Base-by-base conservation (phyloP, 2,888 invertebrate genomes). In the Gari tellinella region DNA sequence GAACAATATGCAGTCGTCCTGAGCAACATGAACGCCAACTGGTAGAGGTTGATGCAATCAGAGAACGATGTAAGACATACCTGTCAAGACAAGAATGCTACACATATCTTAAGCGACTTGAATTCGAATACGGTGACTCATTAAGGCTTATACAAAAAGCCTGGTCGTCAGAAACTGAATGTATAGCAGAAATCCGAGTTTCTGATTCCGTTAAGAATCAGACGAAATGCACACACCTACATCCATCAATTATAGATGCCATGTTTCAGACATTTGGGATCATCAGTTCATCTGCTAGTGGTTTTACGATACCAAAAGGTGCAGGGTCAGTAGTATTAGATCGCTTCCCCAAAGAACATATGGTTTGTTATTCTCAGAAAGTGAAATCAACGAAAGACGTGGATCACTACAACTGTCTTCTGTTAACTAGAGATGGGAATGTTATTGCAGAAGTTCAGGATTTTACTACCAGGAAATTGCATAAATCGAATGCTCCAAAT, bases 221-320 rank as follows among this genome's bases (percentile, higher is more conserved):
- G 49, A 46, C 76, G 21, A 38, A 64, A 8, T 51, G 64, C 19
- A 83, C 80, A 21, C 66, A 73, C 37, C 51, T 85, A 12, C 85
- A 85, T 60, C 85, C 85, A 14, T 73, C 80, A 14, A 64, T 84
- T 4, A 61, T 84, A 15, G 85, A 84, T 68, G 73, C 78, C 14
- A 72, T 82, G 64, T 74, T 83, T 46, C 85, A 85, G 51, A 75
- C 80, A 10, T 72, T 81, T n/a, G 82, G 70, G 2, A 75, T 75
- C 17, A n/a, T n/a, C n/a, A n/a, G n/a, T n/a, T n/a, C n/a, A n/a
- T n/a, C n/a, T n/a, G n/a, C n/a, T n/a, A 76, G 68, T 63, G 45
- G 70, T 0, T 46, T 57, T 12, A 67, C 76, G 0, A 67, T 84
- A 23, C 84, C 84, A n/a, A 74, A 77, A 37, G 75, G 72, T 1